Evolutionary conservation across 2,797 vertebrate species (phyloP), one percentile per base, ranked within the genome.

Genomic region (Graptemys geographica): DNA sequence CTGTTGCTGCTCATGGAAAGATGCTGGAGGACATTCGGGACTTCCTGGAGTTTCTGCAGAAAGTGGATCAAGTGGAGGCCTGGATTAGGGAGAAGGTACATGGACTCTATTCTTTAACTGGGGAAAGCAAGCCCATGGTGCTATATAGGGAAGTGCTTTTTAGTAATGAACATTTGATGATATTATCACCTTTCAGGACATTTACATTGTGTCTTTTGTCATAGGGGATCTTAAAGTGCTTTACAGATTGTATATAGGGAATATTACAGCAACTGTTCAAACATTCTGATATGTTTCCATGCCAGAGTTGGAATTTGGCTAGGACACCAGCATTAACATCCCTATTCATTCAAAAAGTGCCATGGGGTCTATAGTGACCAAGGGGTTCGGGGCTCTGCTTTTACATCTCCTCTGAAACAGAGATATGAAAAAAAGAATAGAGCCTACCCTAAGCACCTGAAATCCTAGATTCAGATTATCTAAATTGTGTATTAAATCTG

Each of bases 61-160:
- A 98, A 91, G 99, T 98, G 23, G 98, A 99, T 47, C 98, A 99
- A 56, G 98, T 99, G 92, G 99, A 99, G 96, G 98, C 98, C 94
- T 99, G 99, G 99, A 99, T 99, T 95, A 98, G 98, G 93, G 98
- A 99, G 81, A 99, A 98, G 99, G 99, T 99, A 90, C 92, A 93
- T 59, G 6, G 12, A 89, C 65, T 93, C 80, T 52, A 44, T 19
- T 84, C 19, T 93, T 94, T 90, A 59, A 86, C 8, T 9, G 65
- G n/a, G 57, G 5, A 49, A n/a, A 72, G 65, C 31, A 53, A 31
- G 41, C 11, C 9, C n/a, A 65, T 87, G 49, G 25, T 93, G 11
- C 31, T 72, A 15, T 11, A 9, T 83, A 47, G 21, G 85, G 47
- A 84, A 49, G 52, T 92, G 16, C 1, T 86, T 6, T 90, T 83